Percentiles rank a stretch among this genome's conserved stretches.
These are phyloP conservation scores for Platyrinchus mystaceus DNA, from an alignment of 2,797 vertebrate species.

Conservation along the genomic window DNA sequence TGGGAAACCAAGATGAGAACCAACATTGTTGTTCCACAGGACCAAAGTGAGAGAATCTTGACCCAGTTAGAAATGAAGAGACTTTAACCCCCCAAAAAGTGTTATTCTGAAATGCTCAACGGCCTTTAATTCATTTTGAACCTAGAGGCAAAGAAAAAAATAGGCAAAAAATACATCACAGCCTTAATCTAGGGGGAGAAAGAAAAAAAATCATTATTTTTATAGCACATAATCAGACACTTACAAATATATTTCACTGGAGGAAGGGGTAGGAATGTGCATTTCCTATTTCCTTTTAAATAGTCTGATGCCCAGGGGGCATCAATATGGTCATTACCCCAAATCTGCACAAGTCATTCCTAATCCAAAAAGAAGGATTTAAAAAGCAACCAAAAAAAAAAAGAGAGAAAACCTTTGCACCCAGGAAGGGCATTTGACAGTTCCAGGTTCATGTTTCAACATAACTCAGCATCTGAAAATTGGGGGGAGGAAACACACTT, in stretches of 20 bases:
- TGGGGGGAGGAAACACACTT: conserved; percentile 15
- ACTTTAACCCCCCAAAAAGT: conserved; percentile 32
- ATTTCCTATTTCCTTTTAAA: background rate
- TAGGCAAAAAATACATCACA: conserved; percentile 61
- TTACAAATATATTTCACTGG: conserved; percentile 33
- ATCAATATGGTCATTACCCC: background rate
- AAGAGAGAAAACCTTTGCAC: background rate
- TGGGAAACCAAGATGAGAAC: background rate
- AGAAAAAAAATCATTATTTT: background rate
- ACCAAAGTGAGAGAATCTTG: background rate
- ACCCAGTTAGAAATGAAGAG: conserved; percentile 49
- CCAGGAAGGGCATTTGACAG: background rate
- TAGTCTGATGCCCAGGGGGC: background rate
- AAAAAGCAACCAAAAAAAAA: background rate
- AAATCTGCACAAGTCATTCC: background rate
- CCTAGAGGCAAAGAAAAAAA: conserved; percentile 46
- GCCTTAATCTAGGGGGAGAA: conserved; percentile 24
- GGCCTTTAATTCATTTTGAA: conserved; percentile 72
- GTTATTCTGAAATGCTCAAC: conserved; percentile 44
- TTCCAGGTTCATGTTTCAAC: conserved; percentile 37
- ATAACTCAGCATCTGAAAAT: background rate
- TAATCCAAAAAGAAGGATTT: background rate
- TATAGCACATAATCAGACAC: conserved; percentile 59
- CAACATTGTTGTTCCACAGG: background rate
- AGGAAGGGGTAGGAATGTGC: background rate